Evolutionary conservation across 2,797 vertebrate genomes (phyloP), one percentile per base, ranked within the genome.

Genomic region (Helarctos malayanus): DNA sequence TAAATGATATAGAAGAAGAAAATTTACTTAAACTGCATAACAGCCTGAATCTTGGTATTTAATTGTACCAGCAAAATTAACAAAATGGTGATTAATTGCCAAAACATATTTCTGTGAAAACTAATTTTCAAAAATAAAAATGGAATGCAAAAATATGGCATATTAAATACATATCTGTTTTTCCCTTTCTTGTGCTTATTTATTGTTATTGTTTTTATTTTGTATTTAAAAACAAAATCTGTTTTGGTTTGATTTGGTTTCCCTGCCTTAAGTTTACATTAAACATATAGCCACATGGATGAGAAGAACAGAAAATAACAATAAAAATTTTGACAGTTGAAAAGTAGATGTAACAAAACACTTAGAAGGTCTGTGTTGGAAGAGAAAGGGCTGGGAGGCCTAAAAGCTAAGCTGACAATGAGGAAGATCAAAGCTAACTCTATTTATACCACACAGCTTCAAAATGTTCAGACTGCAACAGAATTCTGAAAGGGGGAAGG

Each of bases 331-430:
- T 19, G 7, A 35, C 32, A 61, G 10, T 16, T 52, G 18, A 54
- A 63, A 63, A 54, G 14, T 5, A 15, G 29, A 35, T 7, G 1
- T 38, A 57, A 45, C 21, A 78, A 83, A 83, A 59, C 1, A 23
- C 27, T 81, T 45, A 45, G 23, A 25, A 12, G 4, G 21, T 81
- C 65, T 41, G 3, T 76, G 16, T 11, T 65, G n/a, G 3, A 8
- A 57, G 5, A 27, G 47, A 1, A 15, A 52, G 11, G 6, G 0
- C 12, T 29, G 4, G 11, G 18, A 52, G 14, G 29, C n/a, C 16
- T 49, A 47, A 83, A 59, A 73, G 9, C 3, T 54, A 80, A 59
- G 3, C 52, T 71, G 38, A 29, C 21, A 59, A 21, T 47, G 32
- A 82, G 65, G 25, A 49, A 82, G 32, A 27, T 10, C 8, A 80